These are phyloP conservation scores for Xerus inauris DNA, from an alignment of 2,113 vertebrate species.

Conservation along the genomic window DNA sequence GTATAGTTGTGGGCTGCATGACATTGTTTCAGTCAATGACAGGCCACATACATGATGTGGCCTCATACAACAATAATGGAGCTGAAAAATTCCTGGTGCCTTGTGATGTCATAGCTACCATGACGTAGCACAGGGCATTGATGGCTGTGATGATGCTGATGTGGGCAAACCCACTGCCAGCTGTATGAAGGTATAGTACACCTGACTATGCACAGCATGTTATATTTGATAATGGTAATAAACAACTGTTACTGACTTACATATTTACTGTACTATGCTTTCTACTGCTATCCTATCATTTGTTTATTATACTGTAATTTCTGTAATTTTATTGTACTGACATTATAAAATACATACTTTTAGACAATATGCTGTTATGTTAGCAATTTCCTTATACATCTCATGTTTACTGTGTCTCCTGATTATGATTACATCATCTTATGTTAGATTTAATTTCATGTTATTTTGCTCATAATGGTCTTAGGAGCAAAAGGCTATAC, in stretches of 20 bases:
- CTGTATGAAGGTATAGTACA: background rate
- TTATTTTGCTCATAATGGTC: background rate
- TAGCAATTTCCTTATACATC: background rate
- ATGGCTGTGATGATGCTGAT: background rate
- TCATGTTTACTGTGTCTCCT: background rate
- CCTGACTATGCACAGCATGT: too few relatives aligned
- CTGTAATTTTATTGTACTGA: too few relatives aligned
- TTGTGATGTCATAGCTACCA: background rate
- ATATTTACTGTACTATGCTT: background rate
- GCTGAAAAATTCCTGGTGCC: background rate
- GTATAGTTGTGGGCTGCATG: background rate
- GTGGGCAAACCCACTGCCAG: background rate
- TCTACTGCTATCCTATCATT: background rate
- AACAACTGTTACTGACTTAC: too few relatives aligned
- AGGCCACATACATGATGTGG: background rate
- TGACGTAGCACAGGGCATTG: background rate
- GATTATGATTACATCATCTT: background rate
- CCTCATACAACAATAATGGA: background rate
- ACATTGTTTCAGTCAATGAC: background rate
- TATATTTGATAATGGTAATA: background rate
- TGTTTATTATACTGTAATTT: background rate
- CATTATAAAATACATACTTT: background rate
- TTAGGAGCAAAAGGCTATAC: background rate
- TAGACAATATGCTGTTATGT: background rate
- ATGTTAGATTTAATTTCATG: background rate